Evolutionary conservation across 2,888 invertebrate genomes (phyloP).

Genomic region (Melangyna quadrimaculata): DNA sequence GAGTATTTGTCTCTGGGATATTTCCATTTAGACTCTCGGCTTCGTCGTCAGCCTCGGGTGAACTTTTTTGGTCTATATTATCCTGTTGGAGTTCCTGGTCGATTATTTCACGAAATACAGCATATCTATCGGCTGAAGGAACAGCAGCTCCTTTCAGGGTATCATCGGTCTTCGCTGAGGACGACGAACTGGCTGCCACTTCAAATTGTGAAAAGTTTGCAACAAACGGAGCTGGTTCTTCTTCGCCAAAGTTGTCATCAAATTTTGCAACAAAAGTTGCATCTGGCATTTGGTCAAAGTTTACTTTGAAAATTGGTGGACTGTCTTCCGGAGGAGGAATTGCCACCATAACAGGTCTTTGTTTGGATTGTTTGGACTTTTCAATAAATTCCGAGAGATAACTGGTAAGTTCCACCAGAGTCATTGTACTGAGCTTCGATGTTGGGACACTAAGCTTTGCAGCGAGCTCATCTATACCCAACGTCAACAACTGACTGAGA

Average conservation of each 20-base stretch:
- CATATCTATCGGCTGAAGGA: constrained; percentile 89
- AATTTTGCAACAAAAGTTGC: constrained; percentile 83
- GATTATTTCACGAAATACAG: constrained; percentile 92
- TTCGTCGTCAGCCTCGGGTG: constrained; percentile 61
- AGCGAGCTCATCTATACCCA: constrained; percentile 91
- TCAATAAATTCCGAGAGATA: constrained; percentile 86
- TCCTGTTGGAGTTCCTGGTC: constrained; percentile 86
- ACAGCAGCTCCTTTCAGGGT: constrained; percentile 76
- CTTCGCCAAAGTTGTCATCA: constrained; percentile 85
- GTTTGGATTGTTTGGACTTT: constrained; percentile 79
- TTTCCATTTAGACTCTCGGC: constrained; percentile 39
- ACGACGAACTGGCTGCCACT: constrained; percentile 73
- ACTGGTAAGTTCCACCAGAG: constrained; percentile 91
- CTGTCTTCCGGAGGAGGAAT: constrained; percentile 42
- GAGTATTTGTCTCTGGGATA: constrained; percentile 46
- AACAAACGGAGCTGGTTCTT: constrained; percentile 82
- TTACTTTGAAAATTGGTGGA: constrained; percentile 79
- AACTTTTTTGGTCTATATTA: constrained; percentile 74
- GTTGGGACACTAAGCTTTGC: constrained; percentile 89
- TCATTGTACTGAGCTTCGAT: constrained; percentile 90
- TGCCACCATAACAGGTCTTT: background rate
- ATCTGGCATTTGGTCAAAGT: constrained; percentile 78
- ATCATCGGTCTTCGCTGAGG: constrained; percentile 46
- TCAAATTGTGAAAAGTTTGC: constrained; percentile 86
- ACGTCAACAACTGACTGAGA: constrained; percentile 90